Base-by-base conservation (phyloP, 2,797 vertebrate genomes). In the Sebastes nivosus region DNA sequence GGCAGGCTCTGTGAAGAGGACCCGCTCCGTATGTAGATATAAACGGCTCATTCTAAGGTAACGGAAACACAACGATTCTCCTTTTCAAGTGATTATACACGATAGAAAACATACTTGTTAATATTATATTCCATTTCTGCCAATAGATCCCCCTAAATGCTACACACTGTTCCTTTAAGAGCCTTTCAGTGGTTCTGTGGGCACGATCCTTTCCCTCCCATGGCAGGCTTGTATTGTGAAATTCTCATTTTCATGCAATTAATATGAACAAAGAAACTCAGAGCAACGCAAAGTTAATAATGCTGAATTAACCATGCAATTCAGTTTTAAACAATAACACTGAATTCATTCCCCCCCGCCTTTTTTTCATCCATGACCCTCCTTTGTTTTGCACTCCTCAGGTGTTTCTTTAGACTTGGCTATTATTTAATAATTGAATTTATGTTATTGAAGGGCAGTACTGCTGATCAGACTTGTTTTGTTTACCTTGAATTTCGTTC, bases 191-290 rank as follows among this genome's bases (percentile, higher is more conserved):
- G 16, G 24, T 22, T 75, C 1, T 34, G 42, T 63, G 16, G 29
- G 1, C 29, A 72, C 30, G 18, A 42, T 69, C 67, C 6, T 5
- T 34, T 58, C 30, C 18, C 38, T 29, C 60, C 18, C 6, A 25
- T 27, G 24, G 11, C 22, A 36, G 46, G 52, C 27, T 74, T 72
- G 58, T 73, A 80, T 73, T 78, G 36, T 70, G 36, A 61, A 77
- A 42, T 22, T 59, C 30, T 74, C 38, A 59, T 38, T 74, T 36
- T 81, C 52, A 64, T 65, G n/a, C n/a, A 69, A 22, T 32, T 30
- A 81, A 13, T 30, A 8, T 34, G 32, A 67, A 34, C 25, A 68
- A 55, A 66, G 32, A 77, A 55, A 72, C 22, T 46, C 9, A 6
- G 25, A 65, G 18, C 57, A 60, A 67, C 24, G 68, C 27, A 72